Evolutionary conservation across 2,113 vertebrate species (phyloP), one percentile per base, ranked within the genome.

Genomic region (Henicopernis longicauda): DNA sequence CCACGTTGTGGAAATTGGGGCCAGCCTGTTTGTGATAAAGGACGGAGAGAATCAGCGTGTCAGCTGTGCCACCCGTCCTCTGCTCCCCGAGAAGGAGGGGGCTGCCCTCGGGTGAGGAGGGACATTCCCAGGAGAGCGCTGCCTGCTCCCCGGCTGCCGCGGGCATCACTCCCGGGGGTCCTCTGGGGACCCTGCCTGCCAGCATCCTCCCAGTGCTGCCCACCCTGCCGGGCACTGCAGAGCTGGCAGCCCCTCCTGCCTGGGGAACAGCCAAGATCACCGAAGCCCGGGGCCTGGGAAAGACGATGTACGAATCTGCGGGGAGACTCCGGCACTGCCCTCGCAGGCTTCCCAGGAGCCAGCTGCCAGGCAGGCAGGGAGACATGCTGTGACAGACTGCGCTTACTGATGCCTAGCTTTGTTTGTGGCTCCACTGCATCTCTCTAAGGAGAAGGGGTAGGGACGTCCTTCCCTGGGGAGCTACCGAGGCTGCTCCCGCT

Each of bases 1-100:
- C 22, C 50, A 47, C 0, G 1, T 71, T 52, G 71, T 38, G 65
- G 72, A 34, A 61, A 76, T 6, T 9, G 4, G 59, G 45, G 34
- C 8, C 12, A 34, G 52, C 65, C 45, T 50, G 25, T 86, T n/a
- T 47, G 20, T 1, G 11, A 18, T 15, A n/a, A 65, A 72, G 69
- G 59, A 40, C 0, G 0, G 23, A 62, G 22, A 55, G 27, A 54
- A 65, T 4, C 27, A 25, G 44, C 5, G 0, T 52, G 59, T 31
- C 0, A 2, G 42, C 47, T 65, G 50, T 62, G 45, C 21, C 20
- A 26, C 17, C 11, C 1, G 1, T 29, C 18, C n/a, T 22, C 80
- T 29, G n/a, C 4, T 2, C 36, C 34, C 16, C 0, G 1, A 45
- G 61, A 11, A 40, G 19, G n/a, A 67, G 31, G 14, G 20, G 36